Conservation (phyloP, 2,797 vertebrate species). For the Synanceia verrucosa region DNA sequence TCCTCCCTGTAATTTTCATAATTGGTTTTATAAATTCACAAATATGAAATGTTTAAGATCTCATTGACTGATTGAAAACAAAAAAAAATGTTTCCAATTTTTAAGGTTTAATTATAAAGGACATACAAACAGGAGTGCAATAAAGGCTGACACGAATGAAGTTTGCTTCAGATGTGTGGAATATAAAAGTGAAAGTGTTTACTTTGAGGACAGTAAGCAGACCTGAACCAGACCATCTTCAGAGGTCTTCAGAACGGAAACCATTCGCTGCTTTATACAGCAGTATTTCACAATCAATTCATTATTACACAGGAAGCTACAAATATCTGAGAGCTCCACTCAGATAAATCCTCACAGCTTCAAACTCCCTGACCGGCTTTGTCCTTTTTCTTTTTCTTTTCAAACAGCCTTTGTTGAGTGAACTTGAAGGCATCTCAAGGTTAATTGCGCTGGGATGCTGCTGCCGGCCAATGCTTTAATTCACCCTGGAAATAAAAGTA, state of each 20-base stretch:
- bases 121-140: neutral
- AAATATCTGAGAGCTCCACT: neutral
- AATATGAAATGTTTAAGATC: neutral
- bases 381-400: neutral
- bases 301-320: neutral
- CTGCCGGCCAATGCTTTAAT: neutral
- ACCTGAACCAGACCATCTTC: neutral
- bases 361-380: neutral
- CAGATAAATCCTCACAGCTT: neutral
- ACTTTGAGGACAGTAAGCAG: neutral
- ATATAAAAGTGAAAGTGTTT: neutral
- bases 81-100: neutral
- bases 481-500: constrained; percentile 36
- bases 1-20: neutral
- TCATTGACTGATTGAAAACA: neutral
- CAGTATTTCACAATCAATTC: neutral
- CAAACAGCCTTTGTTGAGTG: constrained; percentile 14
- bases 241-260: neutral
- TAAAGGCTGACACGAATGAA: no score
- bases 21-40: neutral
- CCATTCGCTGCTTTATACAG: neutral
- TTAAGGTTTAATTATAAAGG: neutral
- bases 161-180: neutral
- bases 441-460: constrained; percentile 48
- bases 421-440: constrained; percentile 32